Conservation (phyloP, 2,113 vertebrate genomes). For the Galeopterus variegatus region DNA sequence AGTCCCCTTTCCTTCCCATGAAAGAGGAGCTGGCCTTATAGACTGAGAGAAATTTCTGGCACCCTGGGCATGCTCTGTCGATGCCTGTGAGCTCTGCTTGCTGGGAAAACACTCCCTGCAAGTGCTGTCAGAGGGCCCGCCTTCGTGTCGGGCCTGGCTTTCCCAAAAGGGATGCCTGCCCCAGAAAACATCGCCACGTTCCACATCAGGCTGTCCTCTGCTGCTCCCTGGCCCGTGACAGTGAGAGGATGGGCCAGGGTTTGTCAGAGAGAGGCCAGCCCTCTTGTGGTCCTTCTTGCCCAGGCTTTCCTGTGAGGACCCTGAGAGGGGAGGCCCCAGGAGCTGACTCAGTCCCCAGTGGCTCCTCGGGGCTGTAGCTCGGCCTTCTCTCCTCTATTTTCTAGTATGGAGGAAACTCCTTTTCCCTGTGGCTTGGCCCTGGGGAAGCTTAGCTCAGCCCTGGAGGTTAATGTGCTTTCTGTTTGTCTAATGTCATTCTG, state of each 20-base stretch:
- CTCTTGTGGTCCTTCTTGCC: rapidly evolving
- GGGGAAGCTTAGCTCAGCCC: not conserved
- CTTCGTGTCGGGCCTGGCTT: not conserved
- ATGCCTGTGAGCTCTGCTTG: not conserved
- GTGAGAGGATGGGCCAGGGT: not conserved
- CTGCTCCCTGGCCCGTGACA: rapidly evolving
- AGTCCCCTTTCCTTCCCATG: not conserved
- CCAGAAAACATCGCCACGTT: too few relatives aligned
- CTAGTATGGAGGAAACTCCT: not conserved
- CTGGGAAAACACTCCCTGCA: not conserved
- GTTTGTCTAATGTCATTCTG: not conserved
- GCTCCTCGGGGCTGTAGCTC: not conserved
- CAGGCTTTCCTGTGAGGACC: not conserved
- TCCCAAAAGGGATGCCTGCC: not conserved
- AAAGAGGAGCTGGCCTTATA: not conserved
- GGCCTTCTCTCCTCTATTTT: not conserved
- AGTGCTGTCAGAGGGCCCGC: not conserved
- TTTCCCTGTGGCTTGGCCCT: not conserved
- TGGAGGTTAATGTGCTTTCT: not conserved
- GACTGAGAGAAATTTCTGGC: not conserved
- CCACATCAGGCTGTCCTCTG: not conserved
- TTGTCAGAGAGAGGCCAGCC: not conserved
- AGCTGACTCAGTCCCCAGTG: not conserved
- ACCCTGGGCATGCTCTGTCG: not conserved
- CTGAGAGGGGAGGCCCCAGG: not conserved